Conservation (phyloP, 2,888 invertebrate genomes). For the Chironomus riparius region DNA sequence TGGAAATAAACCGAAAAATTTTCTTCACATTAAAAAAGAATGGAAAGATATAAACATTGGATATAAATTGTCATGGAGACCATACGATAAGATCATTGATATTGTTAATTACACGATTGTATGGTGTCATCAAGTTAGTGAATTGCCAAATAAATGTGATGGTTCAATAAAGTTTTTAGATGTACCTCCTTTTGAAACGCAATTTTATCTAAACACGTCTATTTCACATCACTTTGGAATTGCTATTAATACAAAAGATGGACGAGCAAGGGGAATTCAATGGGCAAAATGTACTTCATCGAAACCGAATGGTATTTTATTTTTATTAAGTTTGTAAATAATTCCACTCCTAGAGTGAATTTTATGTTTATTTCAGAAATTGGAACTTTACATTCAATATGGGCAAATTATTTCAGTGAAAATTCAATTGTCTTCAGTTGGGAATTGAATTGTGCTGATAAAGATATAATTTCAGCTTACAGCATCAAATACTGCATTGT, state of each 20-base stretch:
- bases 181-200: background rate
- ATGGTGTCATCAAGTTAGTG: conserved; percentile 10
- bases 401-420: background rate
- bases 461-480: background rate
- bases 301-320: background rate
- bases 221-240: conserved; percentile 4
- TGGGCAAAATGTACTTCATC: conserved; percentile 25
- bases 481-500: conserved; percentile 7
- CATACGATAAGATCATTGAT: background rate
- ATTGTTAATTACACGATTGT: background rate
- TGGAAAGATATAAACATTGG: background rate
- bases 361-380: conserved; percentile 9
- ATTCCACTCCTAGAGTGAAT: background rate
- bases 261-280: background rate
- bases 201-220: background rate
- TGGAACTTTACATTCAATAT: conserved; percentile 1
- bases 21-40: conserved; percentile 6
- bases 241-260: background rate
- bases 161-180: background rate
- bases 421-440: background rate
- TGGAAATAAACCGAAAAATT: background rate
- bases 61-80: conserved; percentile 19
- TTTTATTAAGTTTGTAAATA: background rate
- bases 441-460: conserved; percentile 22
- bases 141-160: conserved; percentile 17